Conservation (phyloP, 2,113 vertebrate species). For the Pantherophis guttatus region DNA sequence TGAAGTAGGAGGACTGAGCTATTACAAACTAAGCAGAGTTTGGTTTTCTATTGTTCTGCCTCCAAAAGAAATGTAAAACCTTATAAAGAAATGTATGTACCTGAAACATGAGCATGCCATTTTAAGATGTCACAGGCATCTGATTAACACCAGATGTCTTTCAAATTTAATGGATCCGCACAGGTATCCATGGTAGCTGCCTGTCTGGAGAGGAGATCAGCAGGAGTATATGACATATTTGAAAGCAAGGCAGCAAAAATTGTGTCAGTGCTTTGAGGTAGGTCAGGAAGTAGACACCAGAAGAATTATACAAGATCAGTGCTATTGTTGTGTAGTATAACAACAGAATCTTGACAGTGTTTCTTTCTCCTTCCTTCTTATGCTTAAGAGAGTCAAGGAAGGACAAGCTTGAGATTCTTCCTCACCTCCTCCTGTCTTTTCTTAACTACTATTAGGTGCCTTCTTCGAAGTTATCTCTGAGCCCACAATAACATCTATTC, state of each 20-base stretch:
- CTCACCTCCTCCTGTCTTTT: not conserved
- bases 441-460: not conserved
- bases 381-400: not conserved
- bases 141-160: conserved; percentile 28
- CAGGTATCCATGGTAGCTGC: conserved; percentile 34
- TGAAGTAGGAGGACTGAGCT: not conserved
- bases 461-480: not conserved
- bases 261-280: not conserved
- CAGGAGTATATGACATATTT: conserved; percentile 22
- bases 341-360: not conserved
- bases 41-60: not conserved
- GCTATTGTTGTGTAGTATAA: not conserved
- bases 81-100: conserved; percentile 29
- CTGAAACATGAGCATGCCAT: conserved; percentile 12
- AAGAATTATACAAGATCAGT: not conserved
- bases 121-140: conserved; percentile 31
- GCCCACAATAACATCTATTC: conserved; percentile 21
- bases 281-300: not conserved
- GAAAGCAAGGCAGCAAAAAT: conserved; percentile 28
- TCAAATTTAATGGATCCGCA: conserved; percentile 28
- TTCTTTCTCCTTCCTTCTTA: not conserved
- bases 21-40: not conserved
- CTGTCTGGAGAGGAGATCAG: conserved; percentile 43
- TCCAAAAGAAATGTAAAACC: not conserved
- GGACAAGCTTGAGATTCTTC: not conserved